These are phyloP conservation scores for Scaptomyza tumidula DNA, from an alignment of 2,888 invertebrate species.

Conservation along the genomic window DNA sequence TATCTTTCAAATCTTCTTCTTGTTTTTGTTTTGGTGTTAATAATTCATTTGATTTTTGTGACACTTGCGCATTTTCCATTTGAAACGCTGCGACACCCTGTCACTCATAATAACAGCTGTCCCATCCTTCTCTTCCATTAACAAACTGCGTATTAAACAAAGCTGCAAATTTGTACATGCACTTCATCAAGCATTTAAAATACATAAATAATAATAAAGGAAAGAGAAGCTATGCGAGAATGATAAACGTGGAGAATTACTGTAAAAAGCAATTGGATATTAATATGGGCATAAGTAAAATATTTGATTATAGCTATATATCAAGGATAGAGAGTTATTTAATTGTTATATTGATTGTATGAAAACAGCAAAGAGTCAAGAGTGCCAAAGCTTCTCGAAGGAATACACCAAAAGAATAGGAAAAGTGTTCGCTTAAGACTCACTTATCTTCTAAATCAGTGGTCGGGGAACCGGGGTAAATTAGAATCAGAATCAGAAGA, in stretches of 20 bases:
- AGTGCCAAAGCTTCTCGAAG: neutral
- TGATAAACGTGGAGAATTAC: neutral
- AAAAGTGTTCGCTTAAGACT: too few relatives aligned
- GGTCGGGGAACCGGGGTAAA: too few relatives aligned
- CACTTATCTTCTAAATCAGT: too few relatives aligned
- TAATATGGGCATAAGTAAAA: too few relatives aligned
- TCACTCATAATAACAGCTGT: conserved; percentile 53
- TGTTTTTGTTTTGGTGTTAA: neutral
- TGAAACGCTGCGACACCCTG: conserved; percentile 30
- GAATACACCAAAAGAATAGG: too few relatives aligned
- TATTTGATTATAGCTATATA: neutral
- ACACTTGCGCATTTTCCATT: conserved; percentile 37
- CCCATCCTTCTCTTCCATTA: neutral
- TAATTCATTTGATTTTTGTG: conserved; percentile 17
- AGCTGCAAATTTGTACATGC: conserved; percentile 27
- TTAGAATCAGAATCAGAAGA: too few relatives aligned
- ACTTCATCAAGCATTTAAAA: conserved; percentile 43
- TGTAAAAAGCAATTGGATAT: neutral
- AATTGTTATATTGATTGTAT: too few relatives aligned
- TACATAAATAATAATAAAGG: neutral
- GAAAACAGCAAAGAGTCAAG: too few relatives aligned
- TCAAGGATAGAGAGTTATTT: neutral
- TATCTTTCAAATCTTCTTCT: neutral
- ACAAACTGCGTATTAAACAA: conserved; percentile 4
- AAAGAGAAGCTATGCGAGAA: neutral